These are phyloP conservation scores for Noctua janthina DNA, from an alignment of 2,888 invertebrate species.

Conservation along the genomic window DNA sequence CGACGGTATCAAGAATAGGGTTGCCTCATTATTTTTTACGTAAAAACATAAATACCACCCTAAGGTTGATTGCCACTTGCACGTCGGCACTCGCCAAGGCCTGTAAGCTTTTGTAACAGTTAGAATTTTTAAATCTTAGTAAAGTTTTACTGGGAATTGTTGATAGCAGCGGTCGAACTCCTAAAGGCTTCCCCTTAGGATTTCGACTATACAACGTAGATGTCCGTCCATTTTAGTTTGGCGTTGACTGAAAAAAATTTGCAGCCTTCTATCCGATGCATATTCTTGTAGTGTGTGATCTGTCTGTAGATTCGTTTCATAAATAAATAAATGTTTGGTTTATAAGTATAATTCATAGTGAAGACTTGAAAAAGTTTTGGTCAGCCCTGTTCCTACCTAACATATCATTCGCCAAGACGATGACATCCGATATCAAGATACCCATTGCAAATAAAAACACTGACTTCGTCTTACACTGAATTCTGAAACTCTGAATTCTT, in stretches of 20 bases:
- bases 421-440: constrained; percentile 19
- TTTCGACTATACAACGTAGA: not conserved
- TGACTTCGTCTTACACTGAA: not conserved
- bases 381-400: not conserved
- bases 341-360: not conserved
- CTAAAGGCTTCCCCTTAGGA: not conserved
- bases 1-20: constrained; percentile 32
- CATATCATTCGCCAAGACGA: not conserved
- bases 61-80: not conserved
- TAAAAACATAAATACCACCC: not conserved
- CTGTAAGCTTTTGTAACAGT: not conserved
- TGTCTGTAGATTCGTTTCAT: not conserved
- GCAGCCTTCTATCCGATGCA: not conserved
- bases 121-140: not conserved
- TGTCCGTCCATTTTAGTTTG: not conserved
- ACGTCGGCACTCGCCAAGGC: not conserved
- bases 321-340: not conserved
- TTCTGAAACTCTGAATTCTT: constrained; percentile 8
- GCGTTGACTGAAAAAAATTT: no score
- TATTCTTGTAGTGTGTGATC: not conserved
- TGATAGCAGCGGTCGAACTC: not conserved
- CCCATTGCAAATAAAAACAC: constrained; percentile 7
- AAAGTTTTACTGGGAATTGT: not conserved
- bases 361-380: not conserved
- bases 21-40: constrained; percentile 30